These are phyloP conservation scores for Brachionus asplanchnoidis DNA, from an alignment of 1,140 invertebrate species.

Conservation along the genomic window DNA sequence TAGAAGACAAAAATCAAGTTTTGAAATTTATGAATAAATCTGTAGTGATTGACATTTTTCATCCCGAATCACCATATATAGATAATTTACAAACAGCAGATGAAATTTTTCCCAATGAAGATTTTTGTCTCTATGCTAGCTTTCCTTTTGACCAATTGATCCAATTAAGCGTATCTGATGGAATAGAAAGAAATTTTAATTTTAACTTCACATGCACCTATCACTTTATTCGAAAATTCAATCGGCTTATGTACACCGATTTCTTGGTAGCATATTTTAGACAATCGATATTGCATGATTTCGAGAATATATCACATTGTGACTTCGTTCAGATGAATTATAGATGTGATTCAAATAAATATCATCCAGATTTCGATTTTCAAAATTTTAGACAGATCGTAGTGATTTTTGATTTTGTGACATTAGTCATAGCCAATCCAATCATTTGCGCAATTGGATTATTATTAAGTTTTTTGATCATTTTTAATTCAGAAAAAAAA, in stretches of 20 bases:
- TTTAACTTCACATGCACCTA: not conserved
- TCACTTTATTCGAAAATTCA: not conserved
- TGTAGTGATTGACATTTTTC: not conserved
- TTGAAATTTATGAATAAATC: not conserved
- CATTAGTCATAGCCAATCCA: not conserved
- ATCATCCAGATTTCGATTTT: not conserved
- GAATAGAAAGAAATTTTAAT: not conserved
- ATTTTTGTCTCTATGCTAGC: not conserved
- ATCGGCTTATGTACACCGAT: not conserved
- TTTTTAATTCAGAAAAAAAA: not conserved
- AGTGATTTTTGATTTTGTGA: not conserved
- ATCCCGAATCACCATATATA: not conserved
- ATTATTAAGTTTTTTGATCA: not conserved
- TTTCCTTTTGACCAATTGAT: not conserved
- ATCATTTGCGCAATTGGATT: not conserved
- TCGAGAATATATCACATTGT: not conserved
- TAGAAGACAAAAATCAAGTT: not conserved
- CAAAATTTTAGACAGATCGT: not conserved
- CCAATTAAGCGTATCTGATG: not conserved
- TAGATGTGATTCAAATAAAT: not conserved
- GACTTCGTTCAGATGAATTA: not conserved
- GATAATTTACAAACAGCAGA: not conserved
- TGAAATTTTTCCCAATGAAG: not conserved
- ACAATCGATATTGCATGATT: not conserved
- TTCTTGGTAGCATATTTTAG: not conserved